A percentile compares a stretch with the other conserved stretches of the same genome.
phyloP scores from a whole-genome alignment of 1,140 invertebrate species.

The Sycophila sp. region DNA sequence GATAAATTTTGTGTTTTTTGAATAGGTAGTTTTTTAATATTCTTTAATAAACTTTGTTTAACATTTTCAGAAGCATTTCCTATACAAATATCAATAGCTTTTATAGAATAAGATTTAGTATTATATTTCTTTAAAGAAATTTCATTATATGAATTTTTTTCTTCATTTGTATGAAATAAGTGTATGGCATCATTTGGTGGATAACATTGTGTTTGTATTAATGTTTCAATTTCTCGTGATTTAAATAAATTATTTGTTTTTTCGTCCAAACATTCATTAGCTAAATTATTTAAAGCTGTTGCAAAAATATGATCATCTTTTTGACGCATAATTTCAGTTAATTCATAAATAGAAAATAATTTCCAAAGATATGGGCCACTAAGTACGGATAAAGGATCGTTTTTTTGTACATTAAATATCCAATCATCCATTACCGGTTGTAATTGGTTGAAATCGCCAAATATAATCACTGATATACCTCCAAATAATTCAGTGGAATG shows the following conservation, averaged over 20 bases:
- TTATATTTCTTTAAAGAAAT: background rate
- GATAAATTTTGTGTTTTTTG: background rate
- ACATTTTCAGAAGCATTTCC: background rate
- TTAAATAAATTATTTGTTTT: background rate
- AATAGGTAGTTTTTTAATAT: background rate
- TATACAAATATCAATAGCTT: background rate
- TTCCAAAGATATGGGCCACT: slow-evolving; percentile 18
- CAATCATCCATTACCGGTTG: slow-evolving; percentile 29
- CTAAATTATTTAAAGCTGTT: slow-evolving; percentile 17
- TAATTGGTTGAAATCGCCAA: slow-evolving; percentile 37
- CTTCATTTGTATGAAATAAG: background rate
- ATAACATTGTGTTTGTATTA: background rate
- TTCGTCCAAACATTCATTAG: background rate
- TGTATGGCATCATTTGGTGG: background rate
- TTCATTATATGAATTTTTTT: slow-evolving; percentile 6
- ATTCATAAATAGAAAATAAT: slow-evolving; percentile 29
- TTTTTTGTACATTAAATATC: slow-evolving; percentile 24
- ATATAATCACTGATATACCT: slow-evolving; percentile 31
- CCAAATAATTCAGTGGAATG: slow-evolving; percentile 38
- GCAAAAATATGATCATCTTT: slow-evolving; percentile 39
- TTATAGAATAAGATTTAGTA: background rate
- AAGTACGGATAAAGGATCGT: background rate
- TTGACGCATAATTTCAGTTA: slow-evolving; percentile 41
- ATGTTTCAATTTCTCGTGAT: background rate
- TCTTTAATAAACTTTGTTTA: background rate